phyloP scores from a whole-genome alignment of 2,797 vertebrate genomes.

The Smutsia temminckii region DNA sequence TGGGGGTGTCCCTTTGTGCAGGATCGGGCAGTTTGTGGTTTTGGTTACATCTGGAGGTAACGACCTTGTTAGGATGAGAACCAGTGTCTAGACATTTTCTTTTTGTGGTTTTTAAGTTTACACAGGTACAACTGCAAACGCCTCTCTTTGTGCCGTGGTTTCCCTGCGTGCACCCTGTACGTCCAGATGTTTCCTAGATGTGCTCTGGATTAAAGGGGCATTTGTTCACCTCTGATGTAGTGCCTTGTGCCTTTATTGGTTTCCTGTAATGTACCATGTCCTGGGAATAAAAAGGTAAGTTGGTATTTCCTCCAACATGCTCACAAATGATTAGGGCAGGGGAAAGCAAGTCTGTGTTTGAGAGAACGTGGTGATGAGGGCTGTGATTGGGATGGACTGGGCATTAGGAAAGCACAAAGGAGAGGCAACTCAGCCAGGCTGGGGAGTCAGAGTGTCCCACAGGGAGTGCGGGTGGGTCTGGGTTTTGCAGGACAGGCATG shows the following conservation, averaged over 20 bases:
- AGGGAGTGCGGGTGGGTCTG: neutral
- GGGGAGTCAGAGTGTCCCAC: neutral
- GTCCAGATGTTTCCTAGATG: neutral
- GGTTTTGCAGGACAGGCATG: neutral
- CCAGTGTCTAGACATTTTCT: neutral
- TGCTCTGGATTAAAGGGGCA: neutral
- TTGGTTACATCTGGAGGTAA: neutral
- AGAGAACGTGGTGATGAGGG: neutral
- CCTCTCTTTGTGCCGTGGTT: neutral
- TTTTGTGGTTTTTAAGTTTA: neutral
- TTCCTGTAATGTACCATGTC: neutral
- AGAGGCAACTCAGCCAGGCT: neutral
- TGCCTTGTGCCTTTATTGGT: neutral
- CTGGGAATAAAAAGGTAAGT: neutral
- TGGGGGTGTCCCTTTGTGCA: neutral
- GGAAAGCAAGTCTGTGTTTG: neutral
- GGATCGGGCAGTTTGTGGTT: neutral
- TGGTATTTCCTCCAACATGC: neutral
- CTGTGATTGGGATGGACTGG: rapidly evolving
- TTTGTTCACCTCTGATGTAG: neutral
- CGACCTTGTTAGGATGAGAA: neutral
- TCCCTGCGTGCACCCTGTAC: neutral
- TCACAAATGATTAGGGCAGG: neutral
- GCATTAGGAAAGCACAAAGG: neutral
- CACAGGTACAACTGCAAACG: neutral